phyloP scores from a whole-genome alignment of 2,113 vertebrate genomes.

The Xerus inauris region DNA sequence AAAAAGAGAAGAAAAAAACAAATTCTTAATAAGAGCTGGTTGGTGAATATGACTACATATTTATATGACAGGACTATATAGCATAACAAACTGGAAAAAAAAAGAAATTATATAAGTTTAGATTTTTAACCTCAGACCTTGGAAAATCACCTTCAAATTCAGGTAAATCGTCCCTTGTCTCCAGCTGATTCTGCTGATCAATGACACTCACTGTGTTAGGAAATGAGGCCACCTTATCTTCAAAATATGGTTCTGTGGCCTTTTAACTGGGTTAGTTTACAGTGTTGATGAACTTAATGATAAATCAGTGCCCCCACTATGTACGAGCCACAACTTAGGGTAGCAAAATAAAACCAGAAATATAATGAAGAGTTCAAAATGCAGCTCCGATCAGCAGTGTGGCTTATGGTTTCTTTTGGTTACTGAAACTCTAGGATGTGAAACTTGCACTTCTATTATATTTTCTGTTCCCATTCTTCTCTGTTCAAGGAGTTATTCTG shows the following conservation, averaged over 20 bases:
- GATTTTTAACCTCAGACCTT: not conserved
- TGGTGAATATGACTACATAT: not conserved
- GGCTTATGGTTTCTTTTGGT: not conserved
- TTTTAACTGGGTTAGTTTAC: not conserved
- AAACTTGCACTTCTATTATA: slow-evolving; percentile 16
- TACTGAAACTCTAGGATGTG: slow-evolving; percentile 46
- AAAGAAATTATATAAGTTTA: slow-evolving; percentile 5
- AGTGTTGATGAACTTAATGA: not conserved
- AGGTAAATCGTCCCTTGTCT: not conserved
- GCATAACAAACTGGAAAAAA: not conserved
- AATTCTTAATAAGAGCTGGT: not conserved
- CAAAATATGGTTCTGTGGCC: not conserved
- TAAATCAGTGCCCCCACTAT: not conserved
- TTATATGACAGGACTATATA: not conserved
- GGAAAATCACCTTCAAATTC: not conserved
- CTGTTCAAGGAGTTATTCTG: not conserved
- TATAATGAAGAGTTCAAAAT: not conserved
- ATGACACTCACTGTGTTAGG: not conserved
- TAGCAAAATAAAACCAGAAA: slow-evolving; percentile 20
- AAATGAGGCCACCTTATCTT: not conserved
- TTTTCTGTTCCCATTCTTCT: not conserved
- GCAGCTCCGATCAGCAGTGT: not conserved
- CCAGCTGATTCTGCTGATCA: not conserved
- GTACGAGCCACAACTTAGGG: not conserved
- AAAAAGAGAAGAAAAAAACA: not conserved